Evolutionary conservation across 2,113 vertebrate species (phyloP), one percentile per base, ranked within the genome.

Genomic region (Syrmaticus mikado): DNA sequence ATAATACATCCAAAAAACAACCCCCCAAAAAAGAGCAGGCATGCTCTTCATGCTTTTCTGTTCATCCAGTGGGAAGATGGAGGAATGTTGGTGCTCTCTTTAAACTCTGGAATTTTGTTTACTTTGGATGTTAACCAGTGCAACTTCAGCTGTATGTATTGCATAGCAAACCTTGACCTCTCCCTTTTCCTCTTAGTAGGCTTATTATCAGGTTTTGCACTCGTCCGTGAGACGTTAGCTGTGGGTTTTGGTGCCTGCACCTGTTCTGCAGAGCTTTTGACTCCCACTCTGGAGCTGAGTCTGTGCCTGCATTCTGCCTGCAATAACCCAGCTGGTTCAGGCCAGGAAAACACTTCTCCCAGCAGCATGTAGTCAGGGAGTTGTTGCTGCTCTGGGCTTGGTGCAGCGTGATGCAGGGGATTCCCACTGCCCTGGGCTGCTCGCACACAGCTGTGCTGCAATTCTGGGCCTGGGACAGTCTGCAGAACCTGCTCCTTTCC

Each of bases 41-140:
- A 13, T 53, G 7, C 28, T 62, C 57, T 45, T 71, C 65, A 22
- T 43, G 7, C 19, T 55, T 66, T 38, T 73, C 24, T 82, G 40
- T 87, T 52, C 67, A 70, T 62, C 22, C 86, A 85, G 57, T 81
- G 72, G 79, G 85, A 60, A 64, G 94, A 45, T 32, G 87, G 3
- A 89, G 94, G 95, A 95, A 96, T 95, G 95, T 8, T 79, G 84
- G 92, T 68, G 84, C 82, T 81, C 48, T 46, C 84, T 85, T 82
- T 27, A 79, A 93, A 71, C 0, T 60, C 74, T 46, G 6, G 5
- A 50, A 72, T 15, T 43, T 3, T 96, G 91, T 96, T 97, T 92
- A 15, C 65, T 89, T 97, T 97, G 93, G 95, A 85, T 52, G 65
- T 25, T 20, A 10, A 36, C 82, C 94, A 93, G 91, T 61, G 79